Conservation (phyloP, 2,888 invertebrate species). For the Pardosa pseudoannulata region DNA sequence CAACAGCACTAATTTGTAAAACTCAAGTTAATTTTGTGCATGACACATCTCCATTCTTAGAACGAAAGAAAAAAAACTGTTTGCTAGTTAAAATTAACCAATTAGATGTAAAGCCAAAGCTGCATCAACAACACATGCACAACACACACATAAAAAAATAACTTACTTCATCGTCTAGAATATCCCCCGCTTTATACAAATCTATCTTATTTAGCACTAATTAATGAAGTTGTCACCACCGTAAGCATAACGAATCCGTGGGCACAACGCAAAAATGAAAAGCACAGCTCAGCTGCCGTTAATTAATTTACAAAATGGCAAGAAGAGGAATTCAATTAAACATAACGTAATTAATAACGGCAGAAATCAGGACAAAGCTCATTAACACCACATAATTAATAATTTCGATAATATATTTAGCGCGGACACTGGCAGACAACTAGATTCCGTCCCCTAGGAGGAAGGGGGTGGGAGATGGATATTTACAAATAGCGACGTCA, state of each 20-base stretch:
- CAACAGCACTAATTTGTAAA: too few relatives aligned
- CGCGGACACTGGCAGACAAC: slow-evolving; percentile 32
- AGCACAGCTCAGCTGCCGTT: slow-evolving; percentile 15
- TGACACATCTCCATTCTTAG: too few relatives aligned
- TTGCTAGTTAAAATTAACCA: too few relatives aligned
- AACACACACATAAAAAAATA: too few relatives aligned
- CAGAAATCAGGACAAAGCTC: slow-evolving; percentile 60
- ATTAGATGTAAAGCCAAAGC: too few relatives aligned
- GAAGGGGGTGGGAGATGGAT: background rate
- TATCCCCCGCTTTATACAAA: slow-evolving; percentile 6
- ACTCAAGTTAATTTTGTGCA: too few relatives aligned
- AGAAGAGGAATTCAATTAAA: slow-evolving; percentile 64
- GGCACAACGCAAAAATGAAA: slow-evolving; percentile 45
- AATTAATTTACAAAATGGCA: slow-evolving; percentile 67
- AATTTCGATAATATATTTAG: slow-evolving; percentile 66
- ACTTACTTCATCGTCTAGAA: background rate
- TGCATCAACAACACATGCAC: too few relatives aligned
- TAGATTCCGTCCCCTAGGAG: background rate
- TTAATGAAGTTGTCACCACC: slow-evolving; percentile 62
- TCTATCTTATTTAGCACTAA: slow-evolving; percentile 64
- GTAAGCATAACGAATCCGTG: slow-evolving; percentile 18
- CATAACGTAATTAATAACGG: slow-evolving; percentile 60
- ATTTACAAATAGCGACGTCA: background rate
- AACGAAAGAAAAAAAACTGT: too few relatives aligned
- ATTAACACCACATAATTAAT: slow-evolving; percentile 67